These are phyloP conservation scores for Lepus americanus DNA, from an alignment of 2,113 vertebrate genomes.

Conservation along the genomic window DNA sequence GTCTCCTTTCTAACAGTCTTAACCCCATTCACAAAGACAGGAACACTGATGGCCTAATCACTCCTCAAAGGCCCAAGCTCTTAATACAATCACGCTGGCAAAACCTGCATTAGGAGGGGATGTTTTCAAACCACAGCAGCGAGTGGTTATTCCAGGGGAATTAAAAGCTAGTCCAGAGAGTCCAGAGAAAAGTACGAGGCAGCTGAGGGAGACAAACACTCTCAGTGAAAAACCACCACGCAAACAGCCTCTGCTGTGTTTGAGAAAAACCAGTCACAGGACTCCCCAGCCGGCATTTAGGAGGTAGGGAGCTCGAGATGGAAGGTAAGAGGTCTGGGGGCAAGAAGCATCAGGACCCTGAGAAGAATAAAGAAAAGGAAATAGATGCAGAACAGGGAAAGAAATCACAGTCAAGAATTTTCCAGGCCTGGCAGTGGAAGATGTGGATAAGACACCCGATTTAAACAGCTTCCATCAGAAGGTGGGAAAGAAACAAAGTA, in stretches of 20 bases:
- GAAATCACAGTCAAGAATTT: background rate
- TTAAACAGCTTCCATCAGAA: background rate
- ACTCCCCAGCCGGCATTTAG: background rate
- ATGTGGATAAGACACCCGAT: background rate
- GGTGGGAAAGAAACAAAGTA: background rate
- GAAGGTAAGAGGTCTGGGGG: background rate
- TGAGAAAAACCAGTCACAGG: background rate
- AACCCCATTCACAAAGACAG: background rate
- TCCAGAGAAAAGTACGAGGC: constrained; percentile 2
- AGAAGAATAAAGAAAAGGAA: background rate
- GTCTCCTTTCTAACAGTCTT: background rate
- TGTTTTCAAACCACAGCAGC: background rate
- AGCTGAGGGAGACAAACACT: background rate
- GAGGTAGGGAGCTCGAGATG: background rate
- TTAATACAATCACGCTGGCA: background rate
- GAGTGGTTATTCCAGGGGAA: background rate
- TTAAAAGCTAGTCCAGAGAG: constrained; percentile 39
- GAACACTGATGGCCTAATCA: background rate
- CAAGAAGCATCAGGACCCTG: background rate
- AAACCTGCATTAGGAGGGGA: background rate
- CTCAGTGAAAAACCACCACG: background rate
- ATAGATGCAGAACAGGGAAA: background rate
- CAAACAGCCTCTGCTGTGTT: background rate
- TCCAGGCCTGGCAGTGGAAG: background rate
- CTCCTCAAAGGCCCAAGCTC: background rate